Base-by-base conservation (phyloP, 2,113 vertebrate genomes). In the Archilochus colubris region DNA sequence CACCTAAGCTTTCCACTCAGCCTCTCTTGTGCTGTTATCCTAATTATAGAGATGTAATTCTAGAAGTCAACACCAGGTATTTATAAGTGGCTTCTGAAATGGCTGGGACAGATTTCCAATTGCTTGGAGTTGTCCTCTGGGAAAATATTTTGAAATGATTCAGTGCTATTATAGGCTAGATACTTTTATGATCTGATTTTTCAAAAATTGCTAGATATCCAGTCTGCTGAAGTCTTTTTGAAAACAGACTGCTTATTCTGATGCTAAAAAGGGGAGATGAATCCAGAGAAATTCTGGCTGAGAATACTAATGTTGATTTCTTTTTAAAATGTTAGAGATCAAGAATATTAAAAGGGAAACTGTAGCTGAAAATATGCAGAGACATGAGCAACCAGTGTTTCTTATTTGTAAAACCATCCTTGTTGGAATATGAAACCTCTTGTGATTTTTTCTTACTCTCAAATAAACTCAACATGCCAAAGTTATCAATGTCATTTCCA, bases 401-500 rank as follows among this genome's bases (percentile, higher is more conserved):
- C 55, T 31, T 77, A 25, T 55, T 79, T 80, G 28, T 86, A 55
- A 93, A 94, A 46, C 10, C 7, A 46, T 4, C 13, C n/a, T 76
- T 85, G 11, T 23, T 87, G 62, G 89, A 94, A 77, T 38, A 69
- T 36, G 38, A 86, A 76, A 16, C 15, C 59, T 77, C 64, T 77
- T 77, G 50, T 36, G 67, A 70, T 83, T 91, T 80, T 80, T 79
- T 73, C 38, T 72, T 86, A 63, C 17, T 82, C 91, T 91, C 78
- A 79, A 24, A 82, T 58, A 94, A 82, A 80, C n/a, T 85, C 22
- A 93, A 64, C 22, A 28, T 64, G 48, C 25, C 80, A 82, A 90
- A 91, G 38, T 93, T 95, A 77, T 91, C 95, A 89, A 79, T 33
- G 72, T 76, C 25, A 31, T 87, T 95, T 92, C 75, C n/a, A 79